Evolutionary conservation across 1,140 invertebrate species (phyloP), one percentile per base, ranked within the genome.

Genomic region (Pemphigus obesinymphae): DNA sequence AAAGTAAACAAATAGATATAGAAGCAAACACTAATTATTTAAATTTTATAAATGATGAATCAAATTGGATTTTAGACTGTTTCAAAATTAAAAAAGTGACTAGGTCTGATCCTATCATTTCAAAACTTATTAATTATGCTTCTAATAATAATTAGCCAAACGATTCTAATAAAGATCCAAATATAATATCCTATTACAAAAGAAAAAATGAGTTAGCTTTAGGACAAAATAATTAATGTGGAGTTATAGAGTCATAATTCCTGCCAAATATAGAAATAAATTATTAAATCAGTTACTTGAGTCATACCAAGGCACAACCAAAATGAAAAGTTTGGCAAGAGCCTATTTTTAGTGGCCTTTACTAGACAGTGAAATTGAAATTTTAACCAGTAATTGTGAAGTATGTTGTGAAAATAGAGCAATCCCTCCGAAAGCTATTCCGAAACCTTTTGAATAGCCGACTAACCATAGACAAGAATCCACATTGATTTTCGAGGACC

Each of bases 391-490:
- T 61, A 55, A 20, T 40, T 76, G 73, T 76, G 43, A 43, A 31
- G 7, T 17, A 26, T 76, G 73, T 50, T 23, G 34, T 23, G 10
- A 6, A 3, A 20, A 53, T 50, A 37, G 43, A 17, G 43, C 40
- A 43, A 76, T 4, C 40, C 73, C 45, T 23, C 34, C 70, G 3
- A 73, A 48, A 43, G 70, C 75, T 15, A 75, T 58, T 10, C 5
- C 82, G 11, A 82, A 84, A 66, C 83, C 66, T 20, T 86, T 84
- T 85, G 83, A 84, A 29, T 11, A 58, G 78, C 84, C 48, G 15
- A 50, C 17, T 50, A 50, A 15, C n/a, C n/a, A n/a, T n/a, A n/a
- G n/a, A n/a, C n/a, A n/a, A n/a, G n/a, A n/a, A n/a, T n/a, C n/a
- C n/a, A n/a, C n/a, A n/a, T n/a, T n/a, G n/a, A n/a, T n/a, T n/a